Evolutionary conservation across 2,797 vertebrate genomes (phyloP), one percentile per base, ranked within the genome.

Genomic region (Enteromius argenteus): DNA sequence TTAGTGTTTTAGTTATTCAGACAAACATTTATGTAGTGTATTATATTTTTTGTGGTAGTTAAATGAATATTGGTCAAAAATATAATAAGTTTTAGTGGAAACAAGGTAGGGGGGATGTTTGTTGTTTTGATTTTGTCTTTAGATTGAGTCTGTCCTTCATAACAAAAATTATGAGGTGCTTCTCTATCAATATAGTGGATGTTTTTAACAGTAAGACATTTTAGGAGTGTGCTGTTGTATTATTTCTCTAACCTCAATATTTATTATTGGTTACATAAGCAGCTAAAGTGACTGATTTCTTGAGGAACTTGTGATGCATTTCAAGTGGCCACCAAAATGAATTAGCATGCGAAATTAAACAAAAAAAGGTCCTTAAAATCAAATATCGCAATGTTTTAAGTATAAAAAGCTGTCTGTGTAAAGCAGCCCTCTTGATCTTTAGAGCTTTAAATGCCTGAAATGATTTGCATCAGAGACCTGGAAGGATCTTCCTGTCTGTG

Each of bases 391-490:
- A 56, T 75, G 19, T n/a, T n/a, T 37, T 7, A 35, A 56, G 30
- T 32, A 56, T 23, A 2, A 74, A 74, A 53, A 74, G 3, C 32
- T 14, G 49, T 1, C 46, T n/a, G 51, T 35, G 51, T 35, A 62
- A 46, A n/a, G 72, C 10, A 5, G 27, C 69, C 27, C 42, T 73
- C 71, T 32, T 73, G 71, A n/a, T 56, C 35, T 56, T 56, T 56
- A 21, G 11, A 60, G n/a, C 53, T 81, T 35, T 75, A 56, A 37
- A 3, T 62, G 19, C 60, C 37, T 60, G 13, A 72, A 44, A n/a
- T 62, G 42, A 82, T 74, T 64, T 39, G 30, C 30, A 82, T 82
- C 49, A 53, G 14, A 80, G 49, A 56, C 19, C 21, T n/a, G 39
- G 14, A 46, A 17, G 4, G 30, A 64, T 32, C 27, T 66, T 79